A percentile compares a stretch with the other conserved stretches of the same genome.
Evolutionary conservation across 2,888 invertebrate genomes (phyloP).

Genomic region (Polyommatus icarus): DNA sequence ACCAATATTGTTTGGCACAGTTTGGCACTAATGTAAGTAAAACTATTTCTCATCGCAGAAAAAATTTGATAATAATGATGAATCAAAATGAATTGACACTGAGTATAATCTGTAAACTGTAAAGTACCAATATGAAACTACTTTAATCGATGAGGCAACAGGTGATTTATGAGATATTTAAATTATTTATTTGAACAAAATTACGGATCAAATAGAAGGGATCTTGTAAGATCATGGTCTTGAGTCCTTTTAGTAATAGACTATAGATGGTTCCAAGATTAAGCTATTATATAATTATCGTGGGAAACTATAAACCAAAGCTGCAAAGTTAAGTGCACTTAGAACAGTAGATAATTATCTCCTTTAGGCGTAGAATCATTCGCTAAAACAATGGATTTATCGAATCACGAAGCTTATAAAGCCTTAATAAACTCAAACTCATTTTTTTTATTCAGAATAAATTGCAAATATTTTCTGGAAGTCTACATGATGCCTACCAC

Average conservation of each 20-base stretch:
- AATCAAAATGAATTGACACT: not conserved
- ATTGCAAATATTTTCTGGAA: too few species aligned
- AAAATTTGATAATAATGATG: not conserved
- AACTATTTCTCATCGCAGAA: too few species aligned
- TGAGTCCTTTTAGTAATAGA: not conserved
- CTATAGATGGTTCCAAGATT: not conserved
- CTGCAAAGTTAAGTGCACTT: not conserved
- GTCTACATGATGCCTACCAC: too few species aligned
- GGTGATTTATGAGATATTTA: not conserved
- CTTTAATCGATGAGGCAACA: too few species aligned
- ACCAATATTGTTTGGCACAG: too few species aligned
- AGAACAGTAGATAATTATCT: not conserved
- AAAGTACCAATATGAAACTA: too few species aligned
- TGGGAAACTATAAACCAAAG: not conserved
- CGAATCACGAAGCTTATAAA: not conserved
- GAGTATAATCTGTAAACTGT: too few species aligned
- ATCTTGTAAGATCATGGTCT: not conserved
- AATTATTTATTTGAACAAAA: too few species aligned
- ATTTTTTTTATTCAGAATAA: too few species aligned
- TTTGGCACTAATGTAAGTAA: too few species aligned
- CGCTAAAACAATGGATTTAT: not conserved
- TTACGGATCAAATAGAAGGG: not conserved
- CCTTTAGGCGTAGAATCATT: not conserved
- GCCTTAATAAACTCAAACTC: too few species aligned
- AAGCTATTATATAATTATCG: not conserved